phyloP scores from a whole-genome alignment of 1,140 invertebrate genomes.

The Eubasilissa regina region DNA sequence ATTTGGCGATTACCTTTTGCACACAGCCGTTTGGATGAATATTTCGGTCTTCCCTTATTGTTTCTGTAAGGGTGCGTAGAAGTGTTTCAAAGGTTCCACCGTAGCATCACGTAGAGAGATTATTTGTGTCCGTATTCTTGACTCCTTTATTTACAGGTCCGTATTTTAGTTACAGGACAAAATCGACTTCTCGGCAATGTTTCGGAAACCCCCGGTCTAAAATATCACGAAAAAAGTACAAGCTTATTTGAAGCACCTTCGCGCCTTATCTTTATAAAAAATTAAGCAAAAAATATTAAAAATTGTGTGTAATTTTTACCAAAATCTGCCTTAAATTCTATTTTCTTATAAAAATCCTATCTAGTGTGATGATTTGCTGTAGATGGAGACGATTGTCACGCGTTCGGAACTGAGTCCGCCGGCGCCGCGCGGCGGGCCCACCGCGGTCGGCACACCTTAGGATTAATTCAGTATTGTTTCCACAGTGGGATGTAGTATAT shows the following conservation, averaged over 20 bases:
- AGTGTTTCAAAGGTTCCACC: slow-evolving; percentile 58
- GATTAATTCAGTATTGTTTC: slow-evolving; percentile 57
- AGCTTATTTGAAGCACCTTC: slow-evolving; percentile 82
- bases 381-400: slow-evolving; percentile 61
- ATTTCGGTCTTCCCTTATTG: slow-evolving; percentile 58
- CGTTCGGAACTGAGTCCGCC: slow-evolving; percentile 42
- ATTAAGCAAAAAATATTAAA: slow-evolving; percentile 64
- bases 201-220: slow-evolving; percentile 60
- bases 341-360: slow-evolving; percentile 71
- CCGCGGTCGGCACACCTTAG: slow-evolving; percentile 39
- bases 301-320: slow-evolving; percentile 76
- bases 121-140: slow-evolving; percentile 37
- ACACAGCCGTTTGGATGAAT: slow-evolving; percentile 58
- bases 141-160: slow-evolving; percentile 38
- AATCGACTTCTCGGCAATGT: slow-evolving; percentile 46
- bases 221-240: slow-evolving; percentile 80
- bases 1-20: slow-evolving; percentile 57
- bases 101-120: slow-evolving; percentile 52
- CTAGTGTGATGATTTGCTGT: slow-evolving; percentile 64
- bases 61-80: slow-evolving; percentile 60
- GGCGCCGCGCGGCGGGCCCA: not conserved
- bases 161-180: slow-evolving; percentile 37
- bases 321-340: slow-evolving; percentile 81
- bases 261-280: slow-evolving; percentile 80
- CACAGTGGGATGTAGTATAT: slow-evolving; percentile 72